These are phyloP conservation scores for Ammodytes marinus DNA, from an alignment of 2,113 vertebrate genomes.

Conservation along the genomic window DNA sequence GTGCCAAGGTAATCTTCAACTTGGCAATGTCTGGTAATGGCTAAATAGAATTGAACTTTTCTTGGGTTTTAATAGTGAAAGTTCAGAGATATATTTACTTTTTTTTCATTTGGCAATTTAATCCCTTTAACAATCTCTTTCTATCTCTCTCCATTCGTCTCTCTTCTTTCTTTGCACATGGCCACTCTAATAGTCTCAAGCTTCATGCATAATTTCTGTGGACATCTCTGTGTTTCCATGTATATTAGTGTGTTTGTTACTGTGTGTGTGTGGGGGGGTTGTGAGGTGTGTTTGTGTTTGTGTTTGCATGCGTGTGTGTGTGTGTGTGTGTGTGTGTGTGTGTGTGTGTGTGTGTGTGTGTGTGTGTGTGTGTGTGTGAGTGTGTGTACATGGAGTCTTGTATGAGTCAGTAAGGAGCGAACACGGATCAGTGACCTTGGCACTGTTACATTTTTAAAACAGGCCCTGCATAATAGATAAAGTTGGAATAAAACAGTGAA, in stretches of 20 bases:
- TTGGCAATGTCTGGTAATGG: not conserved
- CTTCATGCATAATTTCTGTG: constrained; percentile 46
- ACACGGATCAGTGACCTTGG: constrained; percentile 72
- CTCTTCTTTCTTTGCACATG: not conserved
- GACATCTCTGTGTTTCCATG: constrained; percentile 26
- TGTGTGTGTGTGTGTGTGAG: not conserved
- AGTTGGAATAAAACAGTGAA: constrained; percentile 65
- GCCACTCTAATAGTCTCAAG: not conserved
- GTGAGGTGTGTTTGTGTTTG: not conserved
- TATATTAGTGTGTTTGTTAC: constrained; percentile 27
- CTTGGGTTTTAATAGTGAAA: not conserved
- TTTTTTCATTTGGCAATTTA: not conserved
- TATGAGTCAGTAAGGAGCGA: constrained; percentile 23
- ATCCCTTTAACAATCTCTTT: not conserved
- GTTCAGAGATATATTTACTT: not conserved
- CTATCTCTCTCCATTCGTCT: constrained; percentile 5
- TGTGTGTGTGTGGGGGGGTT: not conserved
- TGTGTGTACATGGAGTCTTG: constrained; percentile 1
- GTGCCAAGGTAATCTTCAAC: not conserved
- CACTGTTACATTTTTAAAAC: constrained; percentile 75
- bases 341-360: not conserved
- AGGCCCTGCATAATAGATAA: constrained; percentile 73
- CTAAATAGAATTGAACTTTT: not conserved
- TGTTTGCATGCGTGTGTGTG: constrained; percentile 1
- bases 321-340: not conserved